Base-by-base conservation (phyloP, 2,797 vertebrate species). In the Salmo trutta region DNA sequence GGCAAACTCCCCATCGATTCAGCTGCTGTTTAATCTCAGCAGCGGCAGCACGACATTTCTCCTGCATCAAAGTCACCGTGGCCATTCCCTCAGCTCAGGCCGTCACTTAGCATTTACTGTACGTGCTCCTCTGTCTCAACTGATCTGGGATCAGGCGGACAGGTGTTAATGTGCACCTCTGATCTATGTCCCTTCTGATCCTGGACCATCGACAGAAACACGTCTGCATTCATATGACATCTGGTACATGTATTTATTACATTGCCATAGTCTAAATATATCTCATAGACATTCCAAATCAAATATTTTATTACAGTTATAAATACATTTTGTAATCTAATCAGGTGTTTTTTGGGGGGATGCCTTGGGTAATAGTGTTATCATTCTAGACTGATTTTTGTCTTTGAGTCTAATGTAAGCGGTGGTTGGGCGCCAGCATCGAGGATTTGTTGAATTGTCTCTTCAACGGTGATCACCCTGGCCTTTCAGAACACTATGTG, bases 11-110 rank as follows among this genome's bases (percentile, higher is more conserved):
- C 64, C 21, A 16, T 31, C 4, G 65, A 16, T 67, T 31, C 56
- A 62, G n/a, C 56, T 80, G 83, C 90, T 88, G 88, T 91, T 91
- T 89, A 88, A 91, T 93, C 91, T 91, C 88, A 86, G 87, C 68
- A 7, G 87, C 79, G 84, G 85, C 56, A 62, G 19, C n/a, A 62
- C n/a, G n/a, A 62, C 56, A 62, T n/a, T 62, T 62, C 56, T 21
- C 56, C 56, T 19, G 56, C 56, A 21, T 62, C 56, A 21, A 62
- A 62, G 56, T 62, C 56, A 62, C 56, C n/a, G 56, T 62, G 56
- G 56, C 56, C 7, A n/a, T 62, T 62, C 56, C 56, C 56, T 19
- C 56, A 62, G n/a, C 56, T 62, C n/a, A 19, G 56, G 56, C 56
- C 56, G 56, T 62, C 56, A 19, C 56, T 8, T 62, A 21, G 56